phyloP scores from a whole-genome alignment of 1,140 invertebrate genomes.

The Hypothenemus hampei region DNA sequence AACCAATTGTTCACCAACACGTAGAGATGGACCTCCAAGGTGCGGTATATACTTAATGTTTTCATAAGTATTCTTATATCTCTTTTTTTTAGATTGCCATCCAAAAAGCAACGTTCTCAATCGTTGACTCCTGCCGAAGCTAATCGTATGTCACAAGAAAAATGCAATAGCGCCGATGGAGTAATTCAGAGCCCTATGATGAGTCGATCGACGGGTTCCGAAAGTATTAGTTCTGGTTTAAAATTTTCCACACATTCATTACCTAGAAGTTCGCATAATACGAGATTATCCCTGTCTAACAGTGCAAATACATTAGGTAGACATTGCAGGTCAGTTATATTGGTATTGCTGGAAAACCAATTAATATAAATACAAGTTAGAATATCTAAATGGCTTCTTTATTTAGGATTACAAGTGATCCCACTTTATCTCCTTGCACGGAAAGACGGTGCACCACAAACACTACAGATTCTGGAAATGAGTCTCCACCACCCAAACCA shows the following conservation, averaged over 20 bases:
- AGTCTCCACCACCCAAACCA: conserved; percentile 66
- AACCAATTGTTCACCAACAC: conserved; percentile 48
- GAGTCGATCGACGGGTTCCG: conserved; percentile 43
- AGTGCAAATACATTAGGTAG: conserved; percentile 41
- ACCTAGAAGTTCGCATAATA: conserved; percentile 45
- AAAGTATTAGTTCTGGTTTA: conserved; percentile 35
- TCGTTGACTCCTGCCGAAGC: conserved; percentile 58
- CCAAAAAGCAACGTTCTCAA: conserved; percentile 64
- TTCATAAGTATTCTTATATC: background rate
- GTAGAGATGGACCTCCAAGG: conserved; percentile 54
- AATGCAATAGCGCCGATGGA: conserved; percentile 58
- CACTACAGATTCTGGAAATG: conserved; percentile 39
- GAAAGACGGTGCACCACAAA: conserved; percentile 41
- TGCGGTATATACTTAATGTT: too few species aligned
- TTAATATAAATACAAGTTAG: too few species aligned
- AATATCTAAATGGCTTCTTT: too few species aligned
- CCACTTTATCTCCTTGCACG: conserved; percentile 49
- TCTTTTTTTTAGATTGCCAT: conserved; percentile 47
- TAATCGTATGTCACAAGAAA: conserved; percentile 49
- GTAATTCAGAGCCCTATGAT: conserved; percentile 50
- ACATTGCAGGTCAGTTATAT: conserved; percentile 35
- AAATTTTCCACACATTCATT: conserved; percentile 57
- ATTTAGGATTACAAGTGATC: conserved; percentile 53
- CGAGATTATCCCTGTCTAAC: conserved; percentile 39
- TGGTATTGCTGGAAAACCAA: background rate